phyloP scores from a whole-genome alignment of 2,888 invertebrate genomes.

The Campoplex capitator region DNA sequence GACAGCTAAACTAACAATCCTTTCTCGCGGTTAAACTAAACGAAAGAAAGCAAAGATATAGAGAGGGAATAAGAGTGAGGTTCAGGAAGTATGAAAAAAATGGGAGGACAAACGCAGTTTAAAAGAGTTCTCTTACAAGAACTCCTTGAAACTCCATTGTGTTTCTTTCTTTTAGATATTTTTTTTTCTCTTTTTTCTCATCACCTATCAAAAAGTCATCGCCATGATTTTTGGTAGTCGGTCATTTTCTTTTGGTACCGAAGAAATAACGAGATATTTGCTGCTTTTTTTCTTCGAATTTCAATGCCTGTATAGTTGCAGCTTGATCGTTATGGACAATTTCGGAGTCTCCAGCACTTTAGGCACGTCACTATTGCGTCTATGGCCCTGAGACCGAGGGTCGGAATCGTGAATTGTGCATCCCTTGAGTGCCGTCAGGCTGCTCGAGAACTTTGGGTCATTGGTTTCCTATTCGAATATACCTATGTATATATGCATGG shows the following conservation, averaged over 20 bases:
- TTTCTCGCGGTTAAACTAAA: slow-evolving; percentile 1
- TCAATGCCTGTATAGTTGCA: too few species aligned
- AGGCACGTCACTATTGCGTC: too few species aligned
- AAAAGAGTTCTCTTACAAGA: not conserved
- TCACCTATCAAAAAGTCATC: not conserved
- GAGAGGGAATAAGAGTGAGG: not conserved
- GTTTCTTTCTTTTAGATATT: too few species aligned
- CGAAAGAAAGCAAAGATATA: slow-evolving; percentile 8
- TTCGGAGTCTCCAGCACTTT: too few species aligned
- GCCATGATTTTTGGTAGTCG: too few species aligned
- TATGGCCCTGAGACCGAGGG: too few species aligned
- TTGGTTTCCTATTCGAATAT: slow-evolving; percentile 16
- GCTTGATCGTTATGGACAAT: too few species aligned
- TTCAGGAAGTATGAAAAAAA: not conserved
- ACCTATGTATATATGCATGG: not conserved
- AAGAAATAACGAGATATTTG: too few species aligned
- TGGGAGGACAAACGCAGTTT: not conserved
- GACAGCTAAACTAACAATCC: slow-evolving; percentile 36
- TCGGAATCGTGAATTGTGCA: slow-evolving; percentile 50
- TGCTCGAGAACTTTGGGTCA: slow-evolving; percentile 33
- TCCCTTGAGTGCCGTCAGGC: slow-evolving; percentile 32
- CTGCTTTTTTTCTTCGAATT: too few species aligned
- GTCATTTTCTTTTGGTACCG: too few species aligned
- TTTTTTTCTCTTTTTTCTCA: not conserved
- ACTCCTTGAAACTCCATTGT: too few species aligned